Evolutionary conservation across 2,797 vertebrate genomes (phyloP).

Genomic region (Enteromius trimaculatus): DNA sequence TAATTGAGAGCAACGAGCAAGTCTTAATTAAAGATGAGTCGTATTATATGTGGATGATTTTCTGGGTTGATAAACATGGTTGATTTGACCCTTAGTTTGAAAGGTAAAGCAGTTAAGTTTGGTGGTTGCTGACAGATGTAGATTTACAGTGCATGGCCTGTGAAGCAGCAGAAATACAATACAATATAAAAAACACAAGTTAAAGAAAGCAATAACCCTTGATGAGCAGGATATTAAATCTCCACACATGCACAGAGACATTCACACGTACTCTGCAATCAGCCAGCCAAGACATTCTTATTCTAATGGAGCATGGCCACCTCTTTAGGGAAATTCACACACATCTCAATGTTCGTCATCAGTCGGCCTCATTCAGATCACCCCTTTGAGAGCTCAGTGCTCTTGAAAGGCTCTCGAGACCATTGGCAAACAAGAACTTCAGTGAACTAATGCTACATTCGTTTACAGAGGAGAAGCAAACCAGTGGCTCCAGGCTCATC

Average conservation of each 20-base stretch:
- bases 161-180: background rate
- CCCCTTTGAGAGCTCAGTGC: conserved; percentile 23
- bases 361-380: conserved; percentile 34
- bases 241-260: background rate
- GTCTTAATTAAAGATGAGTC: background rate
- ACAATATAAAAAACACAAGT: conserved; percentile 1
- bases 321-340: conserved; percentile 40
- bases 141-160: conserved; percentile 13
- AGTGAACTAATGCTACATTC: background rate
- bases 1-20: background rate
- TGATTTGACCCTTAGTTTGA: background rate
- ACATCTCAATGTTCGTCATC: conserved; percentile 22
- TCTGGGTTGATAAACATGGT: background rate
- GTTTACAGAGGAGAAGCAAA: conserved; percentile 6
- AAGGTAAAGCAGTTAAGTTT: background rate
- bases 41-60: background rate
- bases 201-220: background rate
- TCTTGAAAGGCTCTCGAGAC: conserved; percentile 36
- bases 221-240: background rate
- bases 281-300: conserved; percentile 29
- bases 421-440: conserved; percentile 30
- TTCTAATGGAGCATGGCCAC: conserved; percentile 16
- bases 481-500: no score
- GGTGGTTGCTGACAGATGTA: background rate
- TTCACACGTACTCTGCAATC: conserved; percentile 16